These are phyloP conservation scores for Sphinx pinastri DNA, from an alignment of 2,888 invertebrate species.

Conservation along the genomic window DNA sequence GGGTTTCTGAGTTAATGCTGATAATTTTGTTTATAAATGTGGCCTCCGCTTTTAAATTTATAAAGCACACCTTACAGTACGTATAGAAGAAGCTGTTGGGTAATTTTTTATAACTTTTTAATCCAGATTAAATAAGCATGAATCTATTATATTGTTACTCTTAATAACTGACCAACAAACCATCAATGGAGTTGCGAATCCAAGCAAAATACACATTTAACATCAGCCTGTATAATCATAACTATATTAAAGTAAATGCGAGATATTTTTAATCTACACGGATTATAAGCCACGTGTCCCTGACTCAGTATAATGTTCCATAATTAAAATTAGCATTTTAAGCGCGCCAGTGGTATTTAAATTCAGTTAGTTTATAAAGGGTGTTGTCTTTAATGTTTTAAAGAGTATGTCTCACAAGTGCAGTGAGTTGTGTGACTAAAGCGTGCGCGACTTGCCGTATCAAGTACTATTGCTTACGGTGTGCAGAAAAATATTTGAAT, in stretches of 20 bases:
- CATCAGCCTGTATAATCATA: not conserved
- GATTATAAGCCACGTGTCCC: constrained; percentile 21
- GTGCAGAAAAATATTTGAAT: constrained; percentile 36
- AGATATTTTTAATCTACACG: constrained; percentile 1
- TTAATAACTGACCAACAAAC: too few species aligned
- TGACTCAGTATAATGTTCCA: constrained; percentile 14
- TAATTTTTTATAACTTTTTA: too few species aligned
- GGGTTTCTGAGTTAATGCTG: not conserved
- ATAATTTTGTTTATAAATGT: too few species aligned
- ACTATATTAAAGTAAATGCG: not conserved
- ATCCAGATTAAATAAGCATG: too few species aligned
- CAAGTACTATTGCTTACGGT: constrained; percentile 44
- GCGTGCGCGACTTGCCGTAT: constrained; percentile 45
- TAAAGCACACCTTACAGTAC: too few species aligned
- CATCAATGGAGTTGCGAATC: too few species aligned
- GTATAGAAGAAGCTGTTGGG: too few species aligned
- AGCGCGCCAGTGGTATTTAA: constrained; percentile 23
- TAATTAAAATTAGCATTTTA: constrained; percentile 24
- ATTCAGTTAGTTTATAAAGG: constrained; percentile 25
- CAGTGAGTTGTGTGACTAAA: constrained; percentile 39
- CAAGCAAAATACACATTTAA: not conserved
- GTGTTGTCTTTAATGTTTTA: constrained; percentile 26
- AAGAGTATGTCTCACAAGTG: constrained; percentile 32
- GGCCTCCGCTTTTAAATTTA: too few species aligned
- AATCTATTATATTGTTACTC: too few species aligned